Base-by-base conservation (phyloP, 2,113 vertebrate genomes). In the Picathartes gymnocephalus region DNA sequence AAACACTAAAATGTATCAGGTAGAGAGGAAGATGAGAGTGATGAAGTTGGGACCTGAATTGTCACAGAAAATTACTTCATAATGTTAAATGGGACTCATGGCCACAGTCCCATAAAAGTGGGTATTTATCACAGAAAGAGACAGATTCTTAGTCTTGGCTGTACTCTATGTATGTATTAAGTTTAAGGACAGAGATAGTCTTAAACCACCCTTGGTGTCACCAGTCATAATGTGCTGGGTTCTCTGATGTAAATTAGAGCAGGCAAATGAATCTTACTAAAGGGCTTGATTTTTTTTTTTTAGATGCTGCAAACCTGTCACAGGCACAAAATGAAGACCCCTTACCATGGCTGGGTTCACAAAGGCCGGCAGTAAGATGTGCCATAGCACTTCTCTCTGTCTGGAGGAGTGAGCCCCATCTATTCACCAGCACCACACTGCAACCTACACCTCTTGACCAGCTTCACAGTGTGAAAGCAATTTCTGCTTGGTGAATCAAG, bases 1-100 rank as follows among this genome's bases (percentile, higher is more conserved):
- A 93, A 94, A 93, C 51, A 80, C 54, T 94, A 66, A 91, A 81
- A 95, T 88, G 51, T 47, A 90, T 82, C 87, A 90, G 70, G 85
- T 51, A 86, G 58, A 92, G 20, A 85, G 48, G 90, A 92, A 79
- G 57, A 95, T 91, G 66, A 91, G 33, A 88, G 35, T 88, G 51
- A 77, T 86, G 71, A 94, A 82, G 35, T 9, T 82, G 76, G 31
- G 56, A 86, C 60, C 47, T 70, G 56, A 92, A 87, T 62, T 93
- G 74, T 71, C 78, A 70, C 33, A 77, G 81, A 90, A 95, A 80
- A 95, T 77, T 90, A 82, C 62, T 93, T 90, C 42, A 83, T 91
- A 81, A 83, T 86, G 68, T 86, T 90, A 92, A 92, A 92, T 86
- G 86, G 54, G 60, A 86, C 60, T 92, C 24, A 37, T 92, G 85